phyloP scores from a whole-genome alignment of 2,888 invertebrate species.

The Diploptera punctata region DNA sequence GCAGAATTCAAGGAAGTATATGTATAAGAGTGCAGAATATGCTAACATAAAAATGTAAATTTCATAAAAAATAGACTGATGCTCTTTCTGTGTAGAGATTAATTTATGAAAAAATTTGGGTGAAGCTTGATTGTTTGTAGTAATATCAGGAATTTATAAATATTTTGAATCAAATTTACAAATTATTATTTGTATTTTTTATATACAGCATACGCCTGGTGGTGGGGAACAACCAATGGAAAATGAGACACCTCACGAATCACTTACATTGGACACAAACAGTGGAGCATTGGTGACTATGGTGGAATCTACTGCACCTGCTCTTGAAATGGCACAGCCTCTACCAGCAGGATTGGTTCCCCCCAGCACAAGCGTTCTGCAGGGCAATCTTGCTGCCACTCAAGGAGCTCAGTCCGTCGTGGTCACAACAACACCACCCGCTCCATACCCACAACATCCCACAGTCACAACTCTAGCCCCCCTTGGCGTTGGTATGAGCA shows the following conservation, averaged over 20 bases:
- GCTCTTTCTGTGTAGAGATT: too few species aligned
- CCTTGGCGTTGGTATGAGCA: conserved; percentile 57
- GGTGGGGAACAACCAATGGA: conserved; percentile 64
- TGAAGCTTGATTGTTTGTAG: too few species aligned
- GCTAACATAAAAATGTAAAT: too few species aligned
- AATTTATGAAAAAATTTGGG: too few species aligned
- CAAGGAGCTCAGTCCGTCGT: conserved; percentile 53
- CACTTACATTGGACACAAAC: conserved; percentile 62
- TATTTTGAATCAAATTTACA: too few species aligned
- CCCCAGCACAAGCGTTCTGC: conserved; percentile 2
- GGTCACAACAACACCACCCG: conserved; percentile 61
- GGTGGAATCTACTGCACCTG: conserved; percentile 56
- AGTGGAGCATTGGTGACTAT: conserved; percentile 62
- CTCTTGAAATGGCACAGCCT: conserved; percentile 50
- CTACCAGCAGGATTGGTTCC: conserved; percentile 19
- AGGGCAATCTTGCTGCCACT: neutral
- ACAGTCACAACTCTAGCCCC: conserved; percentile 66
- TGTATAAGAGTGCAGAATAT: too few species aligned
- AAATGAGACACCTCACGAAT: conserved; percentile 66
- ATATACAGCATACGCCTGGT: conserved; percentile 65
- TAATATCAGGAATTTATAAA: too few species aligned
- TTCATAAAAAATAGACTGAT: too few species aligned
- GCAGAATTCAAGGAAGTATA: too few species aligned
- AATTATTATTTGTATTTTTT: too few species aligned
- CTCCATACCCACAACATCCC: conserved; percentile 54